phyloP scores from a whole-genome alignment of 2,888 invertebrate species.

The Chrysopilus asiliformis region DNA sequence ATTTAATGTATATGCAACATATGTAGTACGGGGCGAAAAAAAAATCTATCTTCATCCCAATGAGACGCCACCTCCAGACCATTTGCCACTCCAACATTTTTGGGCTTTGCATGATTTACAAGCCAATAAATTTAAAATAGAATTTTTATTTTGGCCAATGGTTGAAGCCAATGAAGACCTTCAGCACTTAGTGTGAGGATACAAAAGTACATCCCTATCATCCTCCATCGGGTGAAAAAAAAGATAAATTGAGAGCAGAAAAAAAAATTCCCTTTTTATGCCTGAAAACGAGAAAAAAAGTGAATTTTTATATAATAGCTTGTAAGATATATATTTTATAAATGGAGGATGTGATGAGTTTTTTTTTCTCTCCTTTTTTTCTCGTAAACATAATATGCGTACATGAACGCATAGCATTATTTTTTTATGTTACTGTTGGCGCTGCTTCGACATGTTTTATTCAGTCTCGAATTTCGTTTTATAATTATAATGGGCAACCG shows the following conservation, averaged over 20 bases:
- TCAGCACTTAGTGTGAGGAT: no score
- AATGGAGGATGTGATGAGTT: no score
- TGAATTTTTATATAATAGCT: neutral
- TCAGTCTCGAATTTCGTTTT: conserved; percentile 1
- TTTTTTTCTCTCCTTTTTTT: neutral
- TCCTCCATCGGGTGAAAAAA: no score
- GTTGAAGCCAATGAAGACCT: neutral
- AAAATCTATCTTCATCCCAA: no score
- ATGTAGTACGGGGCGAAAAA: no score
- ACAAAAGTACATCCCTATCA: no score
- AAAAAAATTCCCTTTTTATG: neutral
- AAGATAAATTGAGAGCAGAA: neutral
- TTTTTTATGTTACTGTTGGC: neutral
- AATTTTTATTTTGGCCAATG: conserved; percentile 2
- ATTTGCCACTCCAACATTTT: no score
- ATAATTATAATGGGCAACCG: conserved; percentile 2
- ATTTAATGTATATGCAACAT: no score
- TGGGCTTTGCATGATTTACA: neutral
- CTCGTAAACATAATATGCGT: neutral
- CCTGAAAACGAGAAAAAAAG: neutral
- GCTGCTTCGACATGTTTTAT: neutral
- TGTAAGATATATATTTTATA: no score
- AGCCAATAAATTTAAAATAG: conserved; percentile 2
- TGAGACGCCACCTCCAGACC: no score
- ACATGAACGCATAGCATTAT: neutral